Base-by-base conservation (phyloP, 2,888 invertebrate genomes). In the Archips xylosteana region DNA sequence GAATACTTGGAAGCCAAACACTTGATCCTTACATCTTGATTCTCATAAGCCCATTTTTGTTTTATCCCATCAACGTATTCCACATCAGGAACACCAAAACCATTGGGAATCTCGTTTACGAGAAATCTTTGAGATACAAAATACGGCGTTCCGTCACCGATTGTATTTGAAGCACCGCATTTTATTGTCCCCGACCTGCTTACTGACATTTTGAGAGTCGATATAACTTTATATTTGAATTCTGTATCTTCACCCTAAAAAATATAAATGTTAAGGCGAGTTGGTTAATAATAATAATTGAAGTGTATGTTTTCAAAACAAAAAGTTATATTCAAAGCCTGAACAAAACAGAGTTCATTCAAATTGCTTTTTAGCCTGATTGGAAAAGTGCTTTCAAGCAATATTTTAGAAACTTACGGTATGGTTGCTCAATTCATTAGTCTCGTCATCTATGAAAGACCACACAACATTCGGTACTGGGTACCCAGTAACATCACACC, bases 1-100 rank as follows among this genome's bases (percentile, higher is more conserved):
- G 89, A 82, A 75, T 90, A 88, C 75, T 80, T 84, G 0, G 93
- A 92, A 45, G 91, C 94, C 45, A 88, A 77, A 77, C 94, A 94
- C 66, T 83, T 83, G 3, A 90, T 60, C 8, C 75, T 76, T 2
- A 90, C 84, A 8, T 79, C 76, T 12, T 88, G 79, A 34, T 84
- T 81, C 79, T 92, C 84, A 2, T 87, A 75, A 71, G 85, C 90
- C 90, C 90, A 91, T 2, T 77, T 63, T 0, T 0, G n/a, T 32
- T 45, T 78, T 9, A 82, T 79, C 0, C 82, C 70, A 0, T 62
- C n/a, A 5, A 32, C 75, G 65, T 87, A 78, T 0, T 82, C 70
- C 70, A 0, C 61, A 74, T 87, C 78, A 39, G 75, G 78, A 49
- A 92, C 86, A 8, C 92, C 93, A 66, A 94, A 94, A 9, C 93